Conservation (phyloP, 2,888 invertebrate genomes). For the Exocentrus adspersus region DNA sequence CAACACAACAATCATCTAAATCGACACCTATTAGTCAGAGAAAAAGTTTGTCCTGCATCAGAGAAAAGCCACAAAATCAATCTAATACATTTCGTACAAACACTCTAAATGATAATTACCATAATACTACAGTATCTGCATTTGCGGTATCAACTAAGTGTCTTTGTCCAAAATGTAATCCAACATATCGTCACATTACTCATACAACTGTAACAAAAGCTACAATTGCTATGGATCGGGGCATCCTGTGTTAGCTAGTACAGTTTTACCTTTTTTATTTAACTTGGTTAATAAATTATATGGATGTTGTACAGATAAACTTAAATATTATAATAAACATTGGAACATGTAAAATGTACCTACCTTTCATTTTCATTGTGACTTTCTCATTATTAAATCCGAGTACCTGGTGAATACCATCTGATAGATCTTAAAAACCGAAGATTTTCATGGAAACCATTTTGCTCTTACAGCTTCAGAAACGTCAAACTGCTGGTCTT, state of each 20-base stretch:
- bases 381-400: too few relatives aligned
- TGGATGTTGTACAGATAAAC: constrained; percentile 11
- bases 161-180: constrained; percentile 64
- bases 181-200: constrained; percentile 62
- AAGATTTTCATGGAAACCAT: too few relatives aligned
- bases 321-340: too few relatives aligned
- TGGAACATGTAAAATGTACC: too few relatives aligned
- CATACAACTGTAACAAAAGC: constrained; percentile 62
- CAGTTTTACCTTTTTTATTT: constrained; percentile 28
- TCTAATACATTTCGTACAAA: constrained; percentile 54
- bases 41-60: constrained; percentile 55
- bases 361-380: too few relatives aligned
- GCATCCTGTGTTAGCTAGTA: constrained; percentile 65
- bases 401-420: too few relatives aligned
- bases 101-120: constrained; percentile 53
- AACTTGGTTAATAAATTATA: constrained; percentile 6
- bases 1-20: constrained; percentile 49
- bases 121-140: constrained; percentile 57
- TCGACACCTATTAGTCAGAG: constrained; percentile 58
- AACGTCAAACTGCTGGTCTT: too few relatives aligned
- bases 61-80: constrained; percentile 45
- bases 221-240: constrained; percentile 64
- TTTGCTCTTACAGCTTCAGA: too few relatives aligned
- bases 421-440: too few relatives aligned
- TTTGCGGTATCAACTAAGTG: constrained; percentile 59